Evolutionary conservation across 1,140 invertebrate genomes (phyloP).

Genomic region (Chrysopa pallens): DNA sequence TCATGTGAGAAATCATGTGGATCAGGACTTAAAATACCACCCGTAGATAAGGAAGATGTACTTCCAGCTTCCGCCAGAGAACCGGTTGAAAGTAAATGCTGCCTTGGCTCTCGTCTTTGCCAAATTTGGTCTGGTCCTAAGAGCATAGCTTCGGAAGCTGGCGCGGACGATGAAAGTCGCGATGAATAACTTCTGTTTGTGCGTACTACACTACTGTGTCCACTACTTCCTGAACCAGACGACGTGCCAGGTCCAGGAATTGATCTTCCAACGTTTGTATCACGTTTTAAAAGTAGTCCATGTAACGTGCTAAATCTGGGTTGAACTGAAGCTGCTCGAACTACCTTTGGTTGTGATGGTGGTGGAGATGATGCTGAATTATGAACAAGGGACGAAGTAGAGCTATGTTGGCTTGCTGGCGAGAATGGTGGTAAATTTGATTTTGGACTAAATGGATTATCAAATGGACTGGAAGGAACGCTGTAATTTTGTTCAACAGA

Average conservation of each 20-base stretch:
- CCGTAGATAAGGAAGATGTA: constrained; percentile 69
- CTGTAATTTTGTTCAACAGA: constrained; percentile 11
- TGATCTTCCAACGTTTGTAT: constrained; percentile 34
- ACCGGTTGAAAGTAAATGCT: constrained; percentile 70
- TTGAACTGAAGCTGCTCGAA: constrained; percentile 25
- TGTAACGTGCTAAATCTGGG: constrained; percentile 33
- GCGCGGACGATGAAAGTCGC: constrained; percentile 39
- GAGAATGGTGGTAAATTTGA: constrained; percentile 29
- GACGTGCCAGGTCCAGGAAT: constrained; percentile 23
- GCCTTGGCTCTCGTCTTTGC: constrained; percentile 65
- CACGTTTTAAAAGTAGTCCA: constrained; percentile 43
- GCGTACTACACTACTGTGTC: constrained; percentile 10
- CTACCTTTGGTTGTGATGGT: constrained; percentile 18
- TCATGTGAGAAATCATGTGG: constrained; percentile 64
- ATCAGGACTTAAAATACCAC: constrained; percentile 65
- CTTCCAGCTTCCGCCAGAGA: constrained; percentile 70
- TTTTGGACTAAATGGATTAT: constrained; percentile 22
- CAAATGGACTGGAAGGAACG: constrained; percentile 21
- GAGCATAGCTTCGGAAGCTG: constrained; percentile 68
- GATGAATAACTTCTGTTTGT: constrained; percentile 14
- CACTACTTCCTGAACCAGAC: constrained; percentile 4
- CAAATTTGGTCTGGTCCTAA: constrained; percentile 66
- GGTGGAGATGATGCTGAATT: constrained; percentile 18
- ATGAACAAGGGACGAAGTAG: constrained; percentile 34
- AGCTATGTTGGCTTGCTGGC: constrained; percentile 33